Evolutionary conservation across 2,797 vertebrate genomes (phyloP), one percentile per base, ranked within the genome.

Genomic region (Ateles fusciceps): DNA sequence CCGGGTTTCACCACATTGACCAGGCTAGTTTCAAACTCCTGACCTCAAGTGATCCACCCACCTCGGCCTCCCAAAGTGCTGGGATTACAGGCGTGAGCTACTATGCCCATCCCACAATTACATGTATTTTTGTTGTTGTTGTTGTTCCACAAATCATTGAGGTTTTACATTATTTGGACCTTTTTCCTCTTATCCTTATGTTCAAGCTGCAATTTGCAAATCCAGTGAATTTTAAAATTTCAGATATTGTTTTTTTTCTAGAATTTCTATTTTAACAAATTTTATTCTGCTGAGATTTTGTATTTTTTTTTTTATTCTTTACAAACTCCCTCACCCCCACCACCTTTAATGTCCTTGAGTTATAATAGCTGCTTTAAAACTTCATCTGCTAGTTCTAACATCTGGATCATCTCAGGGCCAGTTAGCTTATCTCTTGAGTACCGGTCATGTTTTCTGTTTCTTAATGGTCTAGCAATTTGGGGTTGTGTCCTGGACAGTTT

Each of bases 391-490:
- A 57, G 81, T 75, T 91, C 52, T 91, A 71, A 84, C 10, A 89
- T 85, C 36, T 71, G 57, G 9, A 55, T 36, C 14, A 84, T 57
- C 33, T 88, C 22, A 24, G 75, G 5, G 10, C 72, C 72, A 88
- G 3, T 94, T 89, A 44, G 87, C 22, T 93, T 81, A 79, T 81
- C 80, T 93, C 14, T 95, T 93, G 64, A 78, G 30, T 74, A 52
- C 86, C 17, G 57, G 8, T 50, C 50, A 44, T 74, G 19, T 95
- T 90, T 88, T 93, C 64, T 76, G 17, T 87, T 92, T 91, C 36
- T 93, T 84, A 14, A 21, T 50, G 12, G 44, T 72, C 36, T 61
- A 76, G 48, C 88, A 88, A 88, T 76, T 94, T 84, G 81, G 50
- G 33, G n/a, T 28, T 95, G 44, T 91, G 74, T 79, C 91, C 11